Evolutionary conservation across 2,113 vertebrate species (phyloP).

Genomic region (Heterocephalus glaber): DNA sequence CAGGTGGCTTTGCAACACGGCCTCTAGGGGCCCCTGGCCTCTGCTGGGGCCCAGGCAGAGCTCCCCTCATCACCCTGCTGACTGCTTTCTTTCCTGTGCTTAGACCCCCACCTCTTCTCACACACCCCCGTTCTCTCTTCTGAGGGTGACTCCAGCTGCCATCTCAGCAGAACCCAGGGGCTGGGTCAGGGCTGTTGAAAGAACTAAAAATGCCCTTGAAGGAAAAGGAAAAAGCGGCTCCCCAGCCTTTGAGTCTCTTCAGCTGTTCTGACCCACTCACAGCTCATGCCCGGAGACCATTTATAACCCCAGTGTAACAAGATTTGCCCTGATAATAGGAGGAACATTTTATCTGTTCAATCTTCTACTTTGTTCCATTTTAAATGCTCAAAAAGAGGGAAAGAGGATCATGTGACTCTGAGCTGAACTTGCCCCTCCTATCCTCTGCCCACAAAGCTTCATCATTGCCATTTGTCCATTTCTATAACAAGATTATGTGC

Average conservation of each 20-base stretch:
- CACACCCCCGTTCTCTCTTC: neutral
- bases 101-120: fast-evolving
- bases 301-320: neutral
- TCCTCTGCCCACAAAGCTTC: fast-evolving
- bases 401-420: neutral
- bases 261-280: neutral
- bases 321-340: neutral
- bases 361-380: neutral
- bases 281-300: neutral
- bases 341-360: neutral
- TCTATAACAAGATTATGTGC: neutral
- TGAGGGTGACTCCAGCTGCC: neutral
- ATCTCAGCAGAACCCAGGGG: neutral
- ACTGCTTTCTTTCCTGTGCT: neutral
- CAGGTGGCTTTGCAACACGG: neutral
- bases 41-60: neutral
- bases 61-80: neutral
- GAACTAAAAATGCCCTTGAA: fast-evolving
- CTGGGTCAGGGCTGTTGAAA: neutral
- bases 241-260: neutral
- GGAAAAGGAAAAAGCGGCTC: neutral
- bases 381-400: neutral
- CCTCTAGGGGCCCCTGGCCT: neutral
- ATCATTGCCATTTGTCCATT: fast-evolving
- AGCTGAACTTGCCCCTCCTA: too few relatives aligned